Evolutionary conservation across 2,888 invertebrate species (phyloP), one percentile per base, ranked within the genome.

Genomic region (Drosophila mayaguana): DNA sequence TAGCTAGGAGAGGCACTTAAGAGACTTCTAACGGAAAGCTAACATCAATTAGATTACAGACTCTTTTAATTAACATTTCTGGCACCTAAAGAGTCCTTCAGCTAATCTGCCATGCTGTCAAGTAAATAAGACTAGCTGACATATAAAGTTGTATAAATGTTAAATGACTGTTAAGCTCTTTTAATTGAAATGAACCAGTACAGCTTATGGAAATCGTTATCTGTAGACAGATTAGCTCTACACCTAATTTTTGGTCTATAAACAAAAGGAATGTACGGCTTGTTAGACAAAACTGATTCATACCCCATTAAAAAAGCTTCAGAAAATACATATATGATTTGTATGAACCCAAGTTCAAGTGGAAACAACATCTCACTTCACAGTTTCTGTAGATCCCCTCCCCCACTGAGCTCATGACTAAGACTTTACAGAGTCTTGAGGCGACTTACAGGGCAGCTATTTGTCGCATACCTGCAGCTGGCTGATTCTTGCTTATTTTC

Each of bases 401-500:
- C 32, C 18, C 32, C 18, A 34, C 32, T 18, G 20, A 32, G 22
- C 9, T 18, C 25, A 50, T 38, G 25, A 36, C 38, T 53, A 22
- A 53, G 9, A 45, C 16, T 45, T 22, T 20, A 2, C 11, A 22
- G 16, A 22, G 38, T 38, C 22, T 38, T 2, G 12, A 25, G 25
- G 0, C 16, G 46, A 5, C 3, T 11, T n/a, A 48, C 42, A 67
- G 79, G 45, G 75, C 54, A 78, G 57, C 12, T 11, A 0, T 12
- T 3, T 6, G 32, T 40, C 38, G 20, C 45, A 12, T 45, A 51
- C 16, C 11, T 6, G n/a, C 11, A 11, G 0, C 16, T 0, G 6
- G 12, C 11, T 22, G 20, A 45, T 66, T 60, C 45, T 51, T 38
- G 60, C 36, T 61, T 62, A 51, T 69, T 57, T 69, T 69, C 68